Base-by-base conservation (phyloP, 1,140 invertebrate species). In the Akabosia matsudoensis region DNA sequence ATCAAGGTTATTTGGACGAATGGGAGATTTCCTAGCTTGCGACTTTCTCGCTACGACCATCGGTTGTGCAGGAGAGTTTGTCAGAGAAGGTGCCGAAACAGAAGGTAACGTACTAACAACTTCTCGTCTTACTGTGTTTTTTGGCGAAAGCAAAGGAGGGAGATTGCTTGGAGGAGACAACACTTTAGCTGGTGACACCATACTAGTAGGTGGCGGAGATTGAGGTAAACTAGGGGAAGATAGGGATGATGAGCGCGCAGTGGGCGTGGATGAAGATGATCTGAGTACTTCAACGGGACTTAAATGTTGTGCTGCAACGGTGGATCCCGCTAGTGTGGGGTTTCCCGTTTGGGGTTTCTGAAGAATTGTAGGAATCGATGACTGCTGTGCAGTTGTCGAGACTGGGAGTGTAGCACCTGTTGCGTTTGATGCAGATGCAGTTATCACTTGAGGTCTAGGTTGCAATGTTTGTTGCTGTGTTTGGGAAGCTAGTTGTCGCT, bases 401-500 rank as follows among this genome's bases (percentile, higher is more conserved):
- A 13, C 26, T 18, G 26, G 24, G 74, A 45, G 31, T 31, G 30
- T 7, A 75, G 37, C 84, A 83, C 92, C 91, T 91, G 90, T 93
- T 94, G 4, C n/a, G 7, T 64, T 64, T 22, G 28, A 64, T 64
- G 78, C 72, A 22, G 74, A 52, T 18, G 54, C 54, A 14, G 74
- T 24, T 30, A 56, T 56, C 18, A 52, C 67, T 24, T 22, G 52
- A 28, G 61, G 71, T 33, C 77, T 82, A 74, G 82, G 80, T 74
- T 77, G 33, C n/a, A 24, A 52, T 51, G 33, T 76, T 61, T 56
- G 83, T 80, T 76, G 84, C 82, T 34, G 86, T 82, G 24, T 79
- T 78, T 73, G 78, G 74, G 37, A 22, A 34, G 94, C 85, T 34
- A 94, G 83, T 83, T 94, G 92, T 82, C 93, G 92, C 85, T 94